phyloP scores from a whole-genome alignment of 2,113 vertebrate species.

The Menura novaehollandiae region DNA sequence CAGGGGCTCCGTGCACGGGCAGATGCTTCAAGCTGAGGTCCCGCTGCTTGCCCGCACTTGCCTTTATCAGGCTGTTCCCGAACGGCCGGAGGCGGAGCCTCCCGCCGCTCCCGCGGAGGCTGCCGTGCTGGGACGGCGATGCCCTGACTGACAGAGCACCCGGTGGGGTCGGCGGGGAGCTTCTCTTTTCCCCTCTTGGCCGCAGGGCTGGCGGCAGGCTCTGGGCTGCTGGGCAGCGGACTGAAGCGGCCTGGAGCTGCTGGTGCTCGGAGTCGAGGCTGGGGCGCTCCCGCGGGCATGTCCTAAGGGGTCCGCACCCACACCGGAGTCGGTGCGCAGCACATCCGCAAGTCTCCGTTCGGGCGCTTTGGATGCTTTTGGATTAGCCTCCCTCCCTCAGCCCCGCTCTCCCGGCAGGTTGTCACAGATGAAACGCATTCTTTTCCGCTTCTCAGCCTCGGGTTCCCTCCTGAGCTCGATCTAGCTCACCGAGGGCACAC shows the following conservation, averaged over 20 bases:
- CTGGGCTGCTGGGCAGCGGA: neutral
- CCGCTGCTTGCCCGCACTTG: neutral
- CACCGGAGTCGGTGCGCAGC: neutral
- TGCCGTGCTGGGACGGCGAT: neutral
- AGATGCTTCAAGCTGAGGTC: neutral
- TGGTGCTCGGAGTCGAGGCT: neutral
- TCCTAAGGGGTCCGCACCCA: neutral
- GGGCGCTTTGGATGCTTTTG: neutral
- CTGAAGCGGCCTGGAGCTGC: neutral
- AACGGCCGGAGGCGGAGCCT: slow-evolving; percentile 44
- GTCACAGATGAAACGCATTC: neutral
- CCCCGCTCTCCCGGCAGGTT: neutral
- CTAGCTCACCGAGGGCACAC: neutral
- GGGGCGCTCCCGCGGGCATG: neutral
- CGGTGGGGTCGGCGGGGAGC: neutral
- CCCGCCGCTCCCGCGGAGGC: neutral
- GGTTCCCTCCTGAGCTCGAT: neutral
- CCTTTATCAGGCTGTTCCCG: slow-evolving; percentile 63
- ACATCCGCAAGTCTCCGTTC: rapidly evolving
- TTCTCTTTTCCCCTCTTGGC: neutral
- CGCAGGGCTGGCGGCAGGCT: neutral
- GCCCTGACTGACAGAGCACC: neutral
- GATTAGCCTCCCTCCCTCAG: neutral
- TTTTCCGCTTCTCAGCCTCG: neutral
- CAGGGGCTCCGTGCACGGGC: neutral